phyloP scores from a whole-genome alignment of 2,888 invertebrate species.

The Tupiocoris notatus region DNA sequence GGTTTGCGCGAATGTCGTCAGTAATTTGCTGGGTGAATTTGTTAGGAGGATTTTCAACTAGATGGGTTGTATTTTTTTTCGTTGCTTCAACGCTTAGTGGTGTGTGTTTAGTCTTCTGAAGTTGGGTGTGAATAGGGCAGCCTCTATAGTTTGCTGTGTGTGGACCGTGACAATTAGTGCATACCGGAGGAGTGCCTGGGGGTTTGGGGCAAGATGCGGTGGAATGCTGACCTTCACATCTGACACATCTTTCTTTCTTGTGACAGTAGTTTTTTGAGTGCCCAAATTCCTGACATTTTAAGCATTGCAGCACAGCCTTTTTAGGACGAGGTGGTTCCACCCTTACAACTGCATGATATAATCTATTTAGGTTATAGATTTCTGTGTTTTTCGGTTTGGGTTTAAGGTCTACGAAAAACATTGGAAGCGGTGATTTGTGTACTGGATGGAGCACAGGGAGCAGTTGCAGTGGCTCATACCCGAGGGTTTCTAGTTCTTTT shows the following conservation, averaged over 20 bases:
- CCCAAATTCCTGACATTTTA: constrained; percentile 9
- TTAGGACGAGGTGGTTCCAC: constrained; percentile 17
- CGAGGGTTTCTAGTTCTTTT: background rate
- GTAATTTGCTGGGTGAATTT: too few relatives aligned
- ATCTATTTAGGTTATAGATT: constrained; percentile 6
- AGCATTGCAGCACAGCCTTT: constrained; percentile 15
- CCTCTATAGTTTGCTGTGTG: constrained; percentile 18
- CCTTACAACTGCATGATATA: constrained; percentile 15
- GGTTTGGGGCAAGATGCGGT: background rate
- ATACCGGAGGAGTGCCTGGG: background rate
- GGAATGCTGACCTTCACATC: constrained; percentile 8
- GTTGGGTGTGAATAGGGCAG: background rate
- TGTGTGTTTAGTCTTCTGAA: background rate
- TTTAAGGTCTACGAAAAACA: constrained; percentile 26
- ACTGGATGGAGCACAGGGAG: constrained; percentile 17
- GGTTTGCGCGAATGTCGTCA: too few relatives aligned
- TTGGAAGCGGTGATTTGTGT: constrained; percentile 10
- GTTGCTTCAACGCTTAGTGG: too few relatives aligned
- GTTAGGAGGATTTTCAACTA: too few relatives aligned
- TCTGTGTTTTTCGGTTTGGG: constrained; percentile 9
- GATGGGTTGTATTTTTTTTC: too few relatives aligned
- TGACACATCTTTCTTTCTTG: constrained; percentile 3
- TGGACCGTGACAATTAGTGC: constrained; percentile 2
- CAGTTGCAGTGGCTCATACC: constrained; percentile 6
- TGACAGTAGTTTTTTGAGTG: constrained; percentile 32